phyloP scores from a whole-genome alignment of 2,888 invertebrate genomes.

The Pterostichus madidus region DNA sequence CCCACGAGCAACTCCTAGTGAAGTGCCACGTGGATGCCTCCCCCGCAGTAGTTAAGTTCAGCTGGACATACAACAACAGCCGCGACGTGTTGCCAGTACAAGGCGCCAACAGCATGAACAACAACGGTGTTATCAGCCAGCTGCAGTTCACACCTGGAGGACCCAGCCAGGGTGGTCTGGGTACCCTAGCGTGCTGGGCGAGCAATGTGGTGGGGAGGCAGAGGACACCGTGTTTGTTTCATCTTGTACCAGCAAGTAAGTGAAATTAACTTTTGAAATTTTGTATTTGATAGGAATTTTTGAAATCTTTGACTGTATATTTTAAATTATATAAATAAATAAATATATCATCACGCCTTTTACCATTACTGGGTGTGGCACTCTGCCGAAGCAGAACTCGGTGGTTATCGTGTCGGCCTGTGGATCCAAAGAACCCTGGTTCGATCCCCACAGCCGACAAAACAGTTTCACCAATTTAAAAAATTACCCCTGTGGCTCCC shows the following conservation, averaged over 20 bases:
- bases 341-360: no score
- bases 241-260: slow-evolving; percentile 90
- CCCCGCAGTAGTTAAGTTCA: slow-evolving; percentile 86
- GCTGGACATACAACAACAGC: slow-evolving; percentile 92
- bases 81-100: slow-evolving; percentile 85
- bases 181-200: slow-evolving; percentile 93
- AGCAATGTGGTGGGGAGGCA: slow-evolving; percentile 91
- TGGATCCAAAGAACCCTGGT: no score
- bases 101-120: slow-evolving; percentile 80
- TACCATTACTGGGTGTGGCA: no score
- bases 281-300: no score
- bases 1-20: slow-evolving; percentile 86
- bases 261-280: slow-evolving; percentile 68
- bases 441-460: no score
- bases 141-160: slow-evolving; percentile 81
- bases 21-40: slow-evolving; percentile 91
- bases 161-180: slow-evolving; percentile 82
- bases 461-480: no score
- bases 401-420: no score
- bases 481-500: no score
- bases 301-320: no score
- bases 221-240: slow-evolving; percentile 88
- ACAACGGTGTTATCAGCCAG: slow-evolving; percentile 77
- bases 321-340: no score
- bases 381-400: no score